Conservation (phyloP, 2,888 invertebrate genomes). For the Dermolepida albohirtum region DNA sequence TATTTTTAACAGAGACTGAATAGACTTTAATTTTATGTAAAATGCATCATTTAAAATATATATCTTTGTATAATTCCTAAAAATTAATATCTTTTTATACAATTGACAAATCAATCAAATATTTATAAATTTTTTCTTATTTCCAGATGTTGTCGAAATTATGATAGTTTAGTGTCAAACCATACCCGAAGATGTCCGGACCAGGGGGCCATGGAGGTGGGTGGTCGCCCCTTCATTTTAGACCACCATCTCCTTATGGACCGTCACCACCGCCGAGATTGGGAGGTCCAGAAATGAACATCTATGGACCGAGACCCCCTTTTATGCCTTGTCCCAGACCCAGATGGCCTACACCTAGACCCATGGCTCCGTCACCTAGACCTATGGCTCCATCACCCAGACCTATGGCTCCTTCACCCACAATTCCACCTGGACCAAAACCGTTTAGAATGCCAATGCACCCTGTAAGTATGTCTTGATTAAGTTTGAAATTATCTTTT, state of each 20-base stretch:
- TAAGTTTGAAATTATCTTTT: neutral
- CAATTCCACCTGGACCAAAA: slow-evolving; percentile 63
- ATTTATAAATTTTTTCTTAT: slow-evolving; percentile 22
- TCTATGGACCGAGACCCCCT: slow-evolving; percentile 66
- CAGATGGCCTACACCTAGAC: slow-evolving; percentile 72
- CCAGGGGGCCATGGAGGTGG: slow-evolving; percentile 63
- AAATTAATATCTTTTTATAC: no score
- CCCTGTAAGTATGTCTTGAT: slow-evolving; percentile 58
- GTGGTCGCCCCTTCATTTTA: slow-evolving; percentile 74
- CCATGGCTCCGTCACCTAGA: slow-evolving; percentile 58
- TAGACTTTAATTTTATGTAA: no score
- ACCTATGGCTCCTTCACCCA: slow-evolving; percentile 47
- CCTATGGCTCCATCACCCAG: no score
- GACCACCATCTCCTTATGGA: slow-evolving; percentile 81
- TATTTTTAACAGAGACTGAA: no score
- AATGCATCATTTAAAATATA: no score
- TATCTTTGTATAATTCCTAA: no score
- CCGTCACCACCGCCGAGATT: slow-evolving; percentile 81
- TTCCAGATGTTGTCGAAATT: slow-evolving; percentile 36
- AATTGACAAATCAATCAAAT: no score
- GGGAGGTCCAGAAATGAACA: slow-evolving; percentile 62
- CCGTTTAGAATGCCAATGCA: slow-evolving; percentile 64
- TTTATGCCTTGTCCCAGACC: slow-evolving; percentile 76
- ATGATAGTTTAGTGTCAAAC: slow-evolving; percentile 33
- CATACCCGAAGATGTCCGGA: slow-evolving; percentile 59